Percentiles rank a stretch among this genome's conserved stretches.
These are phyloP conservation scores for Thoracochromis brauschi DNA, from an alignment of 2,113 vertebrate species.

Conservation along the genomic window DNA sequence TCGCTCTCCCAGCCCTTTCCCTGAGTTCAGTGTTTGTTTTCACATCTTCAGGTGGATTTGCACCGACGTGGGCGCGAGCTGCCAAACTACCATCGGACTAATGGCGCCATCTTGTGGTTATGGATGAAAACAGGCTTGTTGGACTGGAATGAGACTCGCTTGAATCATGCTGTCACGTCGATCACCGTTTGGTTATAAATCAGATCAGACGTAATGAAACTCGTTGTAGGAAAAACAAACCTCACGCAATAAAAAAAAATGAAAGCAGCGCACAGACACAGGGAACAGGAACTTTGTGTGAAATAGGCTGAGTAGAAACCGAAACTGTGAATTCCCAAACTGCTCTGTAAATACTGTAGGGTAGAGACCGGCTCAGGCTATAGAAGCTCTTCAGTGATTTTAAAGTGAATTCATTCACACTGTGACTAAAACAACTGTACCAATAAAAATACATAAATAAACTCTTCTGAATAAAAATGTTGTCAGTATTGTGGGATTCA, in stretches of 20 bases:
- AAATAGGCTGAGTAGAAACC: neutral
- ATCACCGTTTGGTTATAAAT: neutral
- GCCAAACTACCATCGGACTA: neutral
- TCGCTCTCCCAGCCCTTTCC: neutral
- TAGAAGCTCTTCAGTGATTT: neutral
- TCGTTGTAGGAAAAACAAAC: neutral
- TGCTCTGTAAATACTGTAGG: conserved; percentile 19
- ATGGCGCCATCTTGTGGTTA: conserved; percentile 34
- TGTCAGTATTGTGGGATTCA: neutral
- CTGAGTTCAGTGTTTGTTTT: neutral
- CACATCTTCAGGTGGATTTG: neutral
- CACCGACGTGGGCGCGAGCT: rapidly evolving
- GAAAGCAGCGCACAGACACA: neutral
- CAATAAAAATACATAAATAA: neutral
- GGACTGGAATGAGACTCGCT: neutral
- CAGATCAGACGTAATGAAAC: neutral
- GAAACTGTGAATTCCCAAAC: conserved; percentile 5
- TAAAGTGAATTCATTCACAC: neutral
- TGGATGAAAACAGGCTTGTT: neutral
- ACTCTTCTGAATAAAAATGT: neutral
- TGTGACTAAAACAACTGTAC: neutral
- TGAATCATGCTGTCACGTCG: neutral
- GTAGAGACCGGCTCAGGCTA: neutral
- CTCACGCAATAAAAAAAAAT: neutral
- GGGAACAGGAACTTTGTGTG: neutral